These are phyloP conservation scores for Temnothorax unifasciatus DNA, from an alignment of 2,888 invertebrate species.

Conservation along the genomic window DNA sequence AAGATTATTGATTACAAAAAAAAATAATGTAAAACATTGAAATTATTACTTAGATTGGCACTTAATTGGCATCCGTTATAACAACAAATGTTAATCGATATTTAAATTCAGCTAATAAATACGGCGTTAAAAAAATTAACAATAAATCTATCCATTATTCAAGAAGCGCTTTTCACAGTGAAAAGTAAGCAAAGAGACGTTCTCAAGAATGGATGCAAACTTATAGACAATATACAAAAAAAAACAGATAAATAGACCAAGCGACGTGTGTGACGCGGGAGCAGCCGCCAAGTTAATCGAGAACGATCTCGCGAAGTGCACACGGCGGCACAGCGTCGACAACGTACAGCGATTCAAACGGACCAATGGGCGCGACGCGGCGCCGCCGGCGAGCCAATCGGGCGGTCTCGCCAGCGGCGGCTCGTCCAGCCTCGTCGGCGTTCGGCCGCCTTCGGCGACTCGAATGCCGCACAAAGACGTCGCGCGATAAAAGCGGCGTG, in stretches of 20 bases:
- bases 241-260: background rate
- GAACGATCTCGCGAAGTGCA: background rate
- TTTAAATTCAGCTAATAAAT: background rate
- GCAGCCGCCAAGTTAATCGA: background rate
- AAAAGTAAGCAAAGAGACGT: background rate
- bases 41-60: background rate
- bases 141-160: background rate
- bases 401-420: no score
- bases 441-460: slow-evolving; percentile 21
- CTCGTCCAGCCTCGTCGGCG: background rate
- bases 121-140: background rate
- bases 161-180: background rate
- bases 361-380: slow-evolving; percentile 57
- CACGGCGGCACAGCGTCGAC: background rate
- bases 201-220: background rate
- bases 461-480: slow-evolving; percentile 61
- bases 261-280: background rate
- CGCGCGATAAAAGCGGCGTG: slow-evolving; percentile 79
- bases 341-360: slow-evolving; percentile 64
- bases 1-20: background rate
- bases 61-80: background rate
- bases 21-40: background rate
- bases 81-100: background rate
- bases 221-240: background rate
- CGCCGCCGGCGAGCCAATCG: slow-evolving; percentile 46